Conservation (phyloP, 2,888 invertebrate genomes). For the Halictus quadricinctus region DNA sequence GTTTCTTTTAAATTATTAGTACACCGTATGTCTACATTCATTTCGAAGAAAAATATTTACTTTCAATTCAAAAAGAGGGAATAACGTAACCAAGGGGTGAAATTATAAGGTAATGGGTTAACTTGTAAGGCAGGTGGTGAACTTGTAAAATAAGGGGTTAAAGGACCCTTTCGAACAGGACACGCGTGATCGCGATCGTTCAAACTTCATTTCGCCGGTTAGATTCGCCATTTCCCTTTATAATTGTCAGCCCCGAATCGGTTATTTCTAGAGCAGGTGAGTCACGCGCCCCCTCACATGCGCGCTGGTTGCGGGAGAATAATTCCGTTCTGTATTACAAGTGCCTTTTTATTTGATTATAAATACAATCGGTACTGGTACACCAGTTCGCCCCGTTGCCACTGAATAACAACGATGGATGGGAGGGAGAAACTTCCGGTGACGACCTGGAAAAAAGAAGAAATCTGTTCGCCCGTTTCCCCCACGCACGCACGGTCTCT, state of each 20-base stretch:
- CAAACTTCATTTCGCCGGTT: slow-evolving; percentile 11
- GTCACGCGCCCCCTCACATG: no score
- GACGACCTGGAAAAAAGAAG: background rate
- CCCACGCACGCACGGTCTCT: background rate
- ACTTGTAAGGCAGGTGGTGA: no score
- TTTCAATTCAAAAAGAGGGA: no score
- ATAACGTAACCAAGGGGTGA: background rate
- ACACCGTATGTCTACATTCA: no score
- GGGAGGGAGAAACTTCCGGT: background rate
- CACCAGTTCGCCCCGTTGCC: slow-evolving; percentile 9
- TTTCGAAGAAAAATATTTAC: no score
- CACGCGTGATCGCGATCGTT: slow-evolving; percentile 16
- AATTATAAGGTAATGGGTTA: no score
- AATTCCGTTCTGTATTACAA: slow-evolving; percentile 31
- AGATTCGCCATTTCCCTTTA: background rate
- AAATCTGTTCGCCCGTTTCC: background rate
- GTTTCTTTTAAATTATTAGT: no score
- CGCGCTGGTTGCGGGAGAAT: background rate
- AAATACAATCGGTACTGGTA: slow-evolving; percentile 40
- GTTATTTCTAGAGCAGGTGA: background rate
- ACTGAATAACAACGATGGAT: slow-evolving; percentile 9
- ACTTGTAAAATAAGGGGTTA: background rate
- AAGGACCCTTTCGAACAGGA: background rate
- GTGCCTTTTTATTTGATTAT: slow-evolving; percentile 36
- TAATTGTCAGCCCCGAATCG: background rate